Base-by-base conservation (phyloP, 2,797 vertebrate species). In the Mormyrus hasselquistii region DNA sequence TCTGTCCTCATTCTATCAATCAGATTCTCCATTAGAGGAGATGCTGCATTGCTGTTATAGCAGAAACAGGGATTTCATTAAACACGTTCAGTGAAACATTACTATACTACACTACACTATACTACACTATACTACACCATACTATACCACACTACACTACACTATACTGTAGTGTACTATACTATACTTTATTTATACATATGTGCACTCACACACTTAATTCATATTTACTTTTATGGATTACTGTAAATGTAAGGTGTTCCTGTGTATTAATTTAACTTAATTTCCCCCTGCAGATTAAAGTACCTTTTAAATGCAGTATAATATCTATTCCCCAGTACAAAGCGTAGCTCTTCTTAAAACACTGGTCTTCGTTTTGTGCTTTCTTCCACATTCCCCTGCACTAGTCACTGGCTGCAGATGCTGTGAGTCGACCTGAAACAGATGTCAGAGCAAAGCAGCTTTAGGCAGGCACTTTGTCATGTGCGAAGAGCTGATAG, bases 1-100 rank as follows among this genome's bases (percentile, higher is more conserved):
- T 92, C 90, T 93, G 92, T 91, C 91, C 93, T 94, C 93, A 93
- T 95, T 95, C 93, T 90, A 92, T 94, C 94, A 94, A 92, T 94
- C 93, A 93, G 88, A 89, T 44, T 90, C 88, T 38, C 57, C 90
- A 91, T 44, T 12, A 53, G 29, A 38, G 25, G 53, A 52, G 29
- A 87, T 57, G 50, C 85, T 38, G 85, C 47, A 29, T 92, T 91
- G 53, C 88, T 47, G 25, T 89, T 90, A 92, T 90, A 93, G 92
- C 29, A 89, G 88, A 25, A 86, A 41, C 52, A 86, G 79, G 79
- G 38, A 86, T 19, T 85, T 65, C 57, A 65, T 73, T 44, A 49
- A 79, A 79, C 6, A 44, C 6, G 7, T 44, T n/a, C 38, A 79
- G 73, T 79, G 19, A 79, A 79, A 44, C 73, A 41, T 79, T 2